A percentile compares a stretch with the other conserved stretches of the same genome.
Conservation (phyloP, 2,888 invertebrate species). For the Octodonta nipae region DNA sequence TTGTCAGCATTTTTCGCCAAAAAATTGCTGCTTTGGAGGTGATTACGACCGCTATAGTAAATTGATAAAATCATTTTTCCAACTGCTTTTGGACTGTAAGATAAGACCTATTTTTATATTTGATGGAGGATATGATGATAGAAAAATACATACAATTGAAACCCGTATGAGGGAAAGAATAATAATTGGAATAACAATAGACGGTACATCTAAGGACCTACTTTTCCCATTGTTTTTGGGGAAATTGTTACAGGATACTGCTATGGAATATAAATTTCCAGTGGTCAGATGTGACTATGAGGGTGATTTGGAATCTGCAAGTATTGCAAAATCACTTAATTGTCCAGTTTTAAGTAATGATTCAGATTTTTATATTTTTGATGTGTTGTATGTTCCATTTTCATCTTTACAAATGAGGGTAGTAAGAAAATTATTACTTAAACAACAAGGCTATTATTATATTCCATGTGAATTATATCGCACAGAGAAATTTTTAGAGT, state of each 20-base stretch:
- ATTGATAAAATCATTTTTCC: constrained; percentile 53
- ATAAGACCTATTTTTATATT: constrained; percentile 60
- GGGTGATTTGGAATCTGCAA: constrained; percentile 79
- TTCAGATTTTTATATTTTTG: constrained; percentile 86
- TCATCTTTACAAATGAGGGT: too few species aligned
- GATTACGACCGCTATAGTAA: constrained; percentile 70
- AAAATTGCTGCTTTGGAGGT: constrained; percentile 64
- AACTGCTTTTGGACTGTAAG: constrained; percentile 53
- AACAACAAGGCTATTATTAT: constrained; percentile 35
- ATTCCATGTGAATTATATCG: constrained; percentile 59
- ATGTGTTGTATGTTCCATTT: constrained; percentile 70
- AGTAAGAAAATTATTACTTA: too few species aligned
- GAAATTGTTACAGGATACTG: constrained; percentile 59
- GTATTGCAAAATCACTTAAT: constrained; percentile 58
- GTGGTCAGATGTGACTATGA: constrained; percentile 70
- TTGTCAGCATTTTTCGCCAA: constrained; percentile 36
- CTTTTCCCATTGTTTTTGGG: constrained; percentile 65
- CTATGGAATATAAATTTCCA: constrained; percentile 49
- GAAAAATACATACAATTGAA: constrained; percentile 20
- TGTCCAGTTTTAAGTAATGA: constrained; percentile 87
- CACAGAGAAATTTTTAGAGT: constrained; percentile 52
- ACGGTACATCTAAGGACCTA: constrained; percentile 43
- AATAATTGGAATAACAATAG: constrained; percentile 34
- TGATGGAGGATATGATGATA: constrained; percentile 53
- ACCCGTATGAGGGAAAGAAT: constrained; percentile 21